phyloP scores from a whole-genome alignment of 2,888 invertebrate genomes.

The Hanleya hanleyi region DNA sequence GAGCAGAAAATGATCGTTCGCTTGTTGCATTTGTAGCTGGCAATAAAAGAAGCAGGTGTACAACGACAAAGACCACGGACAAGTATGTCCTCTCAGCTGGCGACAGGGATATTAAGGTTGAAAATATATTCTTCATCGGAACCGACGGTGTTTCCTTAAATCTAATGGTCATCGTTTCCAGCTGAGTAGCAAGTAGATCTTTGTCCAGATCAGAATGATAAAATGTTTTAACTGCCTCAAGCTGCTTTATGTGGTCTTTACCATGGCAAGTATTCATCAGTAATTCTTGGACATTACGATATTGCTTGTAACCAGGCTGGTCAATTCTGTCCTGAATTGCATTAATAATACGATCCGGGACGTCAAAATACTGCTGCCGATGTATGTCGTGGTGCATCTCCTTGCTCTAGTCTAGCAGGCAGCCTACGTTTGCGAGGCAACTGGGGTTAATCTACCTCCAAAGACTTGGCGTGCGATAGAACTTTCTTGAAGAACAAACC shows the following conservation, averaged over 20 bases:
- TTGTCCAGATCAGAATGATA: slow-evolving; percentile 1
- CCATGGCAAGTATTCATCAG: background rate
- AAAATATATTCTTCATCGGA: background rate
- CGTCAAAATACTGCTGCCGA: background rate
- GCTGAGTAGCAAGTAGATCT: background rate
- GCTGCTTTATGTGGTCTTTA: background rate
- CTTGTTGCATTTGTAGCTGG: slow-evolving; percentile 6
- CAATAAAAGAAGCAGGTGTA: background rate
- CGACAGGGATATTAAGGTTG: background rate
- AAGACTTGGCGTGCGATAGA: background rate
- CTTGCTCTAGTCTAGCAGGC: background rate
- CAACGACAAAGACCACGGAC: background rate
- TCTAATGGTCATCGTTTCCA: too few relatives aligned
- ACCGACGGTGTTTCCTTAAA: too few relatives aligned
- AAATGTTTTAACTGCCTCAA: background rate
- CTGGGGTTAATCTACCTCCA: background rate
- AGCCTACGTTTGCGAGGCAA: background rate
- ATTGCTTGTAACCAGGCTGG: slow-evolving; percentile 11
- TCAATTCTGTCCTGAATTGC: slow-evolving; percentile 16
- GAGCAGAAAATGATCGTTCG: background rate
- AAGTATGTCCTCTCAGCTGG: background rate
- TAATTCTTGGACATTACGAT: slow-evolving; percentile 8
- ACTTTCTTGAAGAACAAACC: slow-evolving; percentile 9
- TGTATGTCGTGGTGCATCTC: background rate
- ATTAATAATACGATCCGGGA: slow-evolving; percentile 1